Conservation (phyloP, 2,113 vertebrate genomes). For the Oreotragus oreotragus region DNA sequence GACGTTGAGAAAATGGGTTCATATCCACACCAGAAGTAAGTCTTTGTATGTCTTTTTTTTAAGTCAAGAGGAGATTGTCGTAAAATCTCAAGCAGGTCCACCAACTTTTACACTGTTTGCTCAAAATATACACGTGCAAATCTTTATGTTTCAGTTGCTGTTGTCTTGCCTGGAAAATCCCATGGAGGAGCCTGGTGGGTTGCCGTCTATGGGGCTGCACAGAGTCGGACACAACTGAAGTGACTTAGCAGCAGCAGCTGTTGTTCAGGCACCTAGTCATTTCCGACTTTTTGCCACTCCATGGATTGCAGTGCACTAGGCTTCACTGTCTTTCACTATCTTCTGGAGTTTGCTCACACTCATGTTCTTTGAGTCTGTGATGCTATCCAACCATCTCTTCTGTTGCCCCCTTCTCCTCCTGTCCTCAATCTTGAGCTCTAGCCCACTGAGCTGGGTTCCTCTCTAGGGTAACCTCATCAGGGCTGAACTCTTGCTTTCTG, state of each 20-base stretch:
- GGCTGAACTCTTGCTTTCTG: neutral
- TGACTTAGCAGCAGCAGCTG: neutral
- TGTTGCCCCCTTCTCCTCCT: neutral
- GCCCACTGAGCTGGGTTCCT: neutral
- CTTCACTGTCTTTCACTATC: neutral
- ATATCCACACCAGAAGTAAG: neutral
- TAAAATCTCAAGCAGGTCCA: neutral
- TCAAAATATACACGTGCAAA: fast-evolving
- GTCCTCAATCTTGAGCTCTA: neutral
- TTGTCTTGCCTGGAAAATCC: no score
- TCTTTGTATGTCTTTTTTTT: neutral
- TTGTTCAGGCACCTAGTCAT: neutral
- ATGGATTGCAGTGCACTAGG: neutral
- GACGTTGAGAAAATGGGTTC: neutral
- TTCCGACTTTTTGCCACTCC: fast-evolving
- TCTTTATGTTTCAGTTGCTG: neutral
- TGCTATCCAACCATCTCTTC: neutral
- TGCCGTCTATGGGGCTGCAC: fast-evolving
- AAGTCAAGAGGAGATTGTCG: neutral
- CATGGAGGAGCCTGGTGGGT: no score
- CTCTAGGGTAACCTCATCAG: neutral
- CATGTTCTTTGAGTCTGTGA: neutral
- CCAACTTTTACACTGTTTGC: neutral
- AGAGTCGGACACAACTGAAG: no score
- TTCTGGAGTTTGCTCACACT: neutral